Evolutionary conservation across 2,888 invertebrate genomes (phyloP), one percentile per base, ranked within the genome.

Genomic region (Agriotes lineatus): DNA sequence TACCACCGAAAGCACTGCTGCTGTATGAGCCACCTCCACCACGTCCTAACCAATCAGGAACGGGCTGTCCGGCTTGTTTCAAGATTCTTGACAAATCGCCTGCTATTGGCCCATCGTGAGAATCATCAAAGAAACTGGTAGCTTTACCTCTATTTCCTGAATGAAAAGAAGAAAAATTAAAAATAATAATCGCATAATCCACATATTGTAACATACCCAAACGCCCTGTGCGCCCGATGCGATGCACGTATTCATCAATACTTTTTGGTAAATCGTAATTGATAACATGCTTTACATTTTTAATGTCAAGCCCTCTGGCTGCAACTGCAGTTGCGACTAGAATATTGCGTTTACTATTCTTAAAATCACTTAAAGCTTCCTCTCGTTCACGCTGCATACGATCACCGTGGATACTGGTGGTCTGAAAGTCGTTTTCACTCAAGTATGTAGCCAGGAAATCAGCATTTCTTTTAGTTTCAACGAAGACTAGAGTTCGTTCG

Each of bases 281-380:
- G 12, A 97, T 90, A 0, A 98, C 97, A 76, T 96, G 95, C 2
- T 91, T 89, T 0, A 96, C 93, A 62, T 93, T 92, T 73, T 92
- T 91, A 25, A 97, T 96, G 81, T 97, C 96, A 0, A 98, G 85
- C 0, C 99, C 99, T 62, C 99, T 86, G 0, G 97, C 95, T 0
- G 97, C 97, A 0, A 99, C 97, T 0, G 96, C 95, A 0, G 99
- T 99, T 0, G 98, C 98, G 0, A 99, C 96, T 0, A 99, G 85
- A 37, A 98, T 91, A 50, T 89, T 89, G 81, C 93, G 91, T 10
- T 83, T 85, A 0, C 96, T 96, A 12, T 83, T 86, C 80, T 92
- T 93, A 83, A 99, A 98, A 81, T 96, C 94, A 0, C 78, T 56
- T n/a, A 94, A 79, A 0, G 93, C 93, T 71, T 87, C 85, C 77